Conservation (phyloP, 1,140 invertebrate species). For the Dendroctonus ponderosae region DNA sequence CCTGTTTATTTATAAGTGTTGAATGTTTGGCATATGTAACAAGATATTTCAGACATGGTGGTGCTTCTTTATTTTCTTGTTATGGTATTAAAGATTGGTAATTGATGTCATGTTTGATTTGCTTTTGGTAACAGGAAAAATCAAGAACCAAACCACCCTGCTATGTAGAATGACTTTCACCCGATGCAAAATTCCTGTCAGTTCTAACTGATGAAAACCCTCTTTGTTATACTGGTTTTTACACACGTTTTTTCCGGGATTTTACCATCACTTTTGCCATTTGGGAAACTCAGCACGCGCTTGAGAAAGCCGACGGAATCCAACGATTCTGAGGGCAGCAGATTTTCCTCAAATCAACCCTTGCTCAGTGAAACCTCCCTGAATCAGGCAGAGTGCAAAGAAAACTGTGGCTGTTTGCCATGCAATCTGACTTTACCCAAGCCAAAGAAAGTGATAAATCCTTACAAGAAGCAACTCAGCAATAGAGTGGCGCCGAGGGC, state of each 20-base stretch:
- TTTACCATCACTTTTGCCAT: background rate
- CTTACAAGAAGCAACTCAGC: slow-evolving; percentile 33
- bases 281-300: background rate
- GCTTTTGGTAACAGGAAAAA: too few species aligned
- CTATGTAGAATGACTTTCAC: too few species aligned
- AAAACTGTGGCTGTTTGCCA: slow-evolving; percentile 2
- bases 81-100: too few species aligned
- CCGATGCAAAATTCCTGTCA: too few species aligned
- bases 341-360: background rate
- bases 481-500: slow-evolving; percentile 37
- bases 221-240: background rate
- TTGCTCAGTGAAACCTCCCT: background rate
- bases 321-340: background rate
- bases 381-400: background rate
- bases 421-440: slow-evolving; percentile 29
- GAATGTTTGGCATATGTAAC: too few species aligned
- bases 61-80: too few species aligned
- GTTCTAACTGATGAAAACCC: too few species aligned
- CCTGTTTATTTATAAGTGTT: too few species aligned
- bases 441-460: slow-evolving; percentile 42
- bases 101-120: too few species aligned
- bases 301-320: background rate
- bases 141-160: too few species aligned
- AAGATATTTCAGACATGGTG: too few species aligned
- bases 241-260: background rate